Base-by-base conservation (phyloP, 2,797 vertebrate genomes). In the Coranthus polyacanthus region DNA sequence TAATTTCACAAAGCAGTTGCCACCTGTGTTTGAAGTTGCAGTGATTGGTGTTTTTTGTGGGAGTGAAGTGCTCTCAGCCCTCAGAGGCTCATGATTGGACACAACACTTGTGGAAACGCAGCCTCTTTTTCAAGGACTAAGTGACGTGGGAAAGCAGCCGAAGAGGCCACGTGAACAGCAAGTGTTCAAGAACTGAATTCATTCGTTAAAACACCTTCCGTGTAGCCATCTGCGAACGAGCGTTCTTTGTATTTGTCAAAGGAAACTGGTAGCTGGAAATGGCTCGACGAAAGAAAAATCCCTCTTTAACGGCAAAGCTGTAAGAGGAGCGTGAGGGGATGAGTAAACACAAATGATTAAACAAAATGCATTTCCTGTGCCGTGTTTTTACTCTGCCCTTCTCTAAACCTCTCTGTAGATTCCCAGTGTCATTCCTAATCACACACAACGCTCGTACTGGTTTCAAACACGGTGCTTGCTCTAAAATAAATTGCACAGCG, bases 121-220 rank as follows among this genome's bases (percentile, higher is more conserved):
- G 42, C 6, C 45, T 74, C 71, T 49, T 53, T 76, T 13, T 64
- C 70, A 75, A 68, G 73, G 67, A 70, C 69, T 61, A 50, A 43
- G 45, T 60, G 64, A 85, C 51, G 47, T 89, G 83, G 75, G 79
- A 82, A 83, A 53, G 68, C 56, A 69, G 62, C 67, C 57, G 51
- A 46, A 51, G 70, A 62, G 79, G 65, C 53, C 70, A 51, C 29
- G 5, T 37, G 63, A n/a, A n/a, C 53, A 47, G 75, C 2, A 6
- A 6, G 9, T n/a, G n/a, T n/a, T n/a, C n/a, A n/a, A n/a, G n/a
- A n/a, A n/a, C n/a, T n/a, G n/a, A n/a, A n/a, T 86, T 58, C 1
- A 78, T 79, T 15, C 63, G 34, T 56, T 26, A 43, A 62, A 72
- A 52, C 34, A 22, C 50, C 52, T 26, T 61, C 51, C 24, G 29